Conservation (phyloP, 30 jellyfish, hydroid and myxozoan species). For the Hydractinia echinata region DNA sequence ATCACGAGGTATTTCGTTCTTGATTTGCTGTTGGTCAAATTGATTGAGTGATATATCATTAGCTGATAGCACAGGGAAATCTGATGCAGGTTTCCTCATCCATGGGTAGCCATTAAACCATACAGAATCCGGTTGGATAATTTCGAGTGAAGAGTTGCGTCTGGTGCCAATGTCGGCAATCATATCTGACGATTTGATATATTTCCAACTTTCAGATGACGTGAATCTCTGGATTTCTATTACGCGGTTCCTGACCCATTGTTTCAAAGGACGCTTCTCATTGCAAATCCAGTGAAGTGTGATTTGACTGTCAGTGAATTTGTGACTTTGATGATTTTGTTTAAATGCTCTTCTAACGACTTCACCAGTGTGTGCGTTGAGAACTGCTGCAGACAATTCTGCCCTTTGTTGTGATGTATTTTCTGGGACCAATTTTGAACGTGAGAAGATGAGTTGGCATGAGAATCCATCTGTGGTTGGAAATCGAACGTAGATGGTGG, state of each 20-base stretch:
- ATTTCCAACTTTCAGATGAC: no score
- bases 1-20: neutral
- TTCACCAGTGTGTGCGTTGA: conserved; percentile 7
- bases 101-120: conserved; percentile 14
- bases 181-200: no score
- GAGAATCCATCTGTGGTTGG: no score
- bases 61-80: conserved; percentile 11
- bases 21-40: no score
- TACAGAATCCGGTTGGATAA: neutral
- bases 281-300: no score
- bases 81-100: neutral
- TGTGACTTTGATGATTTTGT: neutral
- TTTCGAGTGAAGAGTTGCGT: neutral
- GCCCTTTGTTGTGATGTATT: neutral
- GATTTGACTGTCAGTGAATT: neutral
- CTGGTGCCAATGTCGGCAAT: no score
- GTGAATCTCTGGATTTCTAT: no score
- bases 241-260: no score
- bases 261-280: no score
- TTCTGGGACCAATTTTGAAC: neutral
- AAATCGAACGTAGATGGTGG: no score
- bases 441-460: neutral
- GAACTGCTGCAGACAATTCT: neutral
- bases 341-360: conserved; percentile 2
- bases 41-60: neutral